Evolutionary conservation across 2,113 vertebrate genomes (phyloP).

Genomic region (Clarias magur): DNA sequence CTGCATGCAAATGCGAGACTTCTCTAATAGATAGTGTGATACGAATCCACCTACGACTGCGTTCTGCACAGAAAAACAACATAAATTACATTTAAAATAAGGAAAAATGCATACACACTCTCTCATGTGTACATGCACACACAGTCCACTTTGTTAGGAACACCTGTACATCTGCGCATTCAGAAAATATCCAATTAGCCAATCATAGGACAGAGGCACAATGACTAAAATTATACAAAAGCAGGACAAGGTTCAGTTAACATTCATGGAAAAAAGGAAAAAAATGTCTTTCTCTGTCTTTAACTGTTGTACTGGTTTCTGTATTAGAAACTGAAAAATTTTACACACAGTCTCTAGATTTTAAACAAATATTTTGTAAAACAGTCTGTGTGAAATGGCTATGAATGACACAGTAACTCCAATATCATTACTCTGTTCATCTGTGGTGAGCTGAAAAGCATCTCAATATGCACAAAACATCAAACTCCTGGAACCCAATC

Average conservation of each 20-base stretch:
- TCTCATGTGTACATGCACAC: not conserved
- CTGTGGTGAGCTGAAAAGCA: too few species aligned
- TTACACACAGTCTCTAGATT: not conserved
- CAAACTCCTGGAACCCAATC: too few species aligned
- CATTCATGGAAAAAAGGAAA: not conserved
- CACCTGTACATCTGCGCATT: not conserved
- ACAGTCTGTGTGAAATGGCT: not conserved
- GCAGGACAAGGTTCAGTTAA: not conserved
- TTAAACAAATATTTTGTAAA: not conserved
- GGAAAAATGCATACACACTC: not conserved
- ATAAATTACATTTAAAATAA: not conserved
- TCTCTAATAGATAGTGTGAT: constrained; percentile 97
- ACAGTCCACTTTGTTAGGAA: not conserved
- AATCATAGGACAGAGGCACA: not conserved
- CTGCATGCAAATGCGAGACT: constrained; percentile 98
- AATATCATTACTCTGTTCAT: too few species aligned
- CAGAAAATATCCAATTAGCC: not conserved
- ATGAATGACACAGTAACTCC: too few species aligned
- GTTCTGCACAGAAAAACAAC: constrained; percentile 71
- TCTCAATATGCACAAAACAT: too few species aligned
- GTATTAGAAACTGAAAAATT: not conserved
- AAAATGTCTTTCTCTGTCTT: not conserved
- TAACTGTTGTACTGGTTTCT: not conserved
- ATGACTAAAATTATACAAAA: not conserved
- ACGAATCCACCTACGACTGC: constrained; percentile 97